Evolutionary conservation across 2,888 invertebrate species (phyloP).

Genomic region (Lamellibrachia columna): DNA sequence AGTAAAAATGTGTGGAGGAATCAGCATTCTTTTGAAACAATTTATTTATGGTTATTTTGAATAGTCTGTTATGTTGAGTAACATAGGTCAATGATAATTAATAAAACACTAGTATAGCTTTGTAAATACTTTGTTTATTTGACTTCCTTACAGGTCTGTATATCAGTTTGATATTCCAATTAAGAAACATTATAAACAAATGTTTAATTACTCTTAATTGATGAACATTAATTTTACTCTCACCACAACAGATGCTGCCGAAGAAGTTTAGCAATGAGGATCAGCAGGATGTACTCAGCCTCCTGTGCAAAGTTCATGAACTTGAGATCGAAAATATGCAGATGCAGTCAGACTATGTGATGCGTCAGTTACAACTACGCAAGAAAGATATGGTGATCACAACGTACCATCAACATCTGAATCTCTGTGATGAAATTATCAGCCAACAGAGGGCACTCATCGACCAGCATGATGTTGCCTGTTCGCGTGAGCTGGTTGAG

Average conservation of each 20-base stretch:
- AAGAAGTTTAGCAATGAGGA: slow-evolving; percentile 86
- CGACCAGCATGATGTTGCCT: slow-evolving; percentile 68
- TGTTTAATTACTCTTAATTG: background rate
- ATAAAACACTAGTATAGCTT: background rate
- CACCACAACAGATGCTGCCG: slow-evolving; percentile 77
- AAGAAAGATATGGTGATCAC: slow-evolving; percentile 74
- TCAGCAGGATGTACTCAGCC: slow-evolving; percentile 85
- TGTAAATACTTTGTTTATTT: background rate
- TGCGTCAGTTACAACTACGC: slow-evolving; percentile 18
- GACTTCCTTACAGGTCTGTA: background rate
- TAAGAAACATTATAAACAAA: background rate
- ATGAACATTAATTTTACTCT: background rate
- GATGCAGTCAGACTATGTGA: slow-evolving; percentile 83
- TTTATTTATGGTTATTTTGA: background rate
- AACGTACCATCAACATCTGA: slow-evolving; percentile 80
- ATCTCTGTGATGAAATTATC: slow-evolving; percentile 90
- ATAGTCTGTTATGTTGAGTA: background rate
- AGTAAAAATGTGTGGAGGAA: background rate
- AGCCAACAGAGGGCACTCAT: slow-evolving; percentile 85
- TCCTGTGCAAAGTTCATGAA: slow-evolving; percentile 91
- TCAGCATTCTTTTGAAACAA: background rate
- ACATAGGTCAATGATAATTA: background rate
- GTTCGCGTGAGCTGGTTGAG: slow-evolving; percentile 58
- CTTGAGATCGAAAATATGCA: slow-evolving; percentile 88
- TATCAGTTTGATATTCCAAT: background rate